These are phyloP conservation scores for Fringilla coelebs DNA, from an alignment of 2,797 vertebrate species.

Conservation along the genomic window DNA sequence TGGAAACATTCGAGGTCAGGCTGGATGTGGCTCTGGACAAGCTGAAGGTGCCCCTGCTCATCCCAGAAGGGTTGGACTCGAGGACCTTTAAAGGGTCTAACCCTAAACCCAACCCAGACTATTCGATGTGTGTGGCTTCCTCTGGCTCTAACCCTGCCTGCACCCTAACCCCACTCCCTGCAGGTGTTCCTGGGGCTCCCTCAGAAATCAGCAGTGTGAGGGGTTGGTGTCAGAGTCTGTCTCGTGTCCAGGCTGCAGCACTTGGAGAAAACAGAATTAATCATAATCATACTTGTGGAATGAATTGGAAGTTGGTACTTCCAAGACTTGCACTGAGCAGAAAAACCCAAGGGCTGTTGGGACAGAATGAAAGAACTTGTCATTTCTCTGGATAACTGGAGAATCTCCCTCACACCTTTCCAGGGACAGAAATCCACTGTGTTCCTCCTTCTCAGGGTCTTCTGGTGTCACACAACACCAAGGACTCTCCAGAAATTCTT, in stretches of 20 bases:
- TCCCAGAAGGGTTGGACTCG: not conserved
- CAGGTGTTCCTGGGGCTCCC: not conserved
- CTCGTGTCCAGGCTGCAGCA: not conserved
- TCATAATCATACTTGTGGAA: not conserved
- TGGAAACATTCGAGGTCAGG: not conserved
- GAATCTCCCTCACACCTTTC: not conserved
- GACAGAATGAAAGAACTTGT: not conserved
- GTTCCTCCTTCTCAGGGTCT: not conserved
- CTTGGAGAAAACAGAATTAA: not conserved
- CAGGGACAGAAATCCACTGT: not conserved
- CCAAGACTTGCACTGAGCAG: not conserved
- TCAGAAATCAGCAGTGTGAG: accelerated
- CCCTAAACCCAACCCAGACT: not conserved
- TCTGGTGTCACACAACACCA: not conserved
- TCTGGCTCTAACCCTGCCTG: not conserved
- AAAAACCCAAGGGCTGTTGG: not conserved
- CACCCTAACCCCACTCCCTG: not conserved
- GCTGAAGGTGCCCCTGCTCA: not conserved
- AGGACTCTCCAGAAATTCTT: not conserved
- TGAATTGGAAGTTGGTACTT: not conserved
- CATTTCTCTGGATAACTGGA: not conserved
- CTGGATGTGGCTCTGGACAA: not conserved
- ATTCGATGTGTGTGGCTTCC: accelerated
- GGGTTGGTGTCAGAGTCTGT: not conserved
- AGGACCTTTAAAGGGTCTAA: not conserved